Percentiles rank a stretch among this genome's conserved stretches.
These are phyloP conservation scores for Metopia argyrocephala DNA, from an alignment of 2,888 invertebrate genomes.

Conservation along the genomic window DNA sequence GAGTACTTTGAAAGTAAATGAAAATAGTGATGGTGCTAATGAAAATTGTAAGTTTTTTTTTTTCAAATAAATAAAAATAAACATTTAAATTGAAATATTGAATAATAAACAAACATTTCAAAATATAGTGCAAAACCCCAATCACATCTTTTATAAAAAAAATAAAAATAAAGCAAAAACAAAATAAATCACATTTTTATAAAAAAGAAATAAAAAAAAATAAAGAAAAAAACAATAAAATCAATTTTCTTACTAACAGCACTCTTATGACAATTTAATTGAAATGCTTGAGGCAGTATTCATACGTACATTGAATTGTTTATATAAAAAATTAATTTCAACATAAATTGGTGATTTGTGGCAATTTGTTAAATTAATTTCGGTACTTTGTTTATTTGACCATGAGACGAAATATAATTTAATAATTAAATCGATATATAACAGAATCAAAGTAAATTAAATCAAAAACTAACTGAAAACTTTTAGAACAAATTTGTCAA, in stretches of 20 bases:
- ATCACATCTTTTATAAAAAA: neutral
- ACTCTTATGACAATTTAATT: constrained; percentile 12
- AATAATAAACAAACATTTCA: neutral
- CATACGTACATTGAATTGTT: constrained; percentile 14
- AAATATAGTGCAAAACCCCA: neutral
- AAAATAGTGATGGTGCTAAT: constrained; percentile 49
- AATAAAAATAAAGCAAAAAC: neutral
- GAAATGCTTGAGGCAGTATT: neutral
- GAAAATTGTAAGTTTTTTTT: constrained; percentile 57
- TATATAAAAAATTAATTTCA: constrained; percentile 18
- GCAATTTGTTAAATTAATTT: constrained; percentile 22
- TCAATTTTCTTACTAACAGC: neutral
- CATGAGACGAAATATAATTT: neutral
- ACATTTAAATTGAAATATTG: neutral
- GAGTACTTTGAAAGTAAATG: constrained; percentile 50
- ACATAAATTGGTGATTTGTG: constrained; percentile 22
- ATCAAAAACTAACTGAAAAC: too few relatives aligned
- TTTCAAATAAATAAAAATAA: neutral
- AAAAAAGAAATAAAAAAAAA: neutral
- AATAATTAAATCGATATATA: too few relatives aligned
- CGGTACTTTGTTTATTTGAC: neutral
- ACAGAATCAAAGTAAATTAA: too few relatives aligned
- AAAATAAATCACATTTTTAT: constrained; percentile 1
- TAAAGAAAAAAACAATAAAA: neutral
- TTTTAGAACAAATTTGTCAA: too few relatives aligned